Evolutionary conservation across 1,140 invertebrate species (phyloP).

Genomic region (Anadara kagoshimensis): DNA sequence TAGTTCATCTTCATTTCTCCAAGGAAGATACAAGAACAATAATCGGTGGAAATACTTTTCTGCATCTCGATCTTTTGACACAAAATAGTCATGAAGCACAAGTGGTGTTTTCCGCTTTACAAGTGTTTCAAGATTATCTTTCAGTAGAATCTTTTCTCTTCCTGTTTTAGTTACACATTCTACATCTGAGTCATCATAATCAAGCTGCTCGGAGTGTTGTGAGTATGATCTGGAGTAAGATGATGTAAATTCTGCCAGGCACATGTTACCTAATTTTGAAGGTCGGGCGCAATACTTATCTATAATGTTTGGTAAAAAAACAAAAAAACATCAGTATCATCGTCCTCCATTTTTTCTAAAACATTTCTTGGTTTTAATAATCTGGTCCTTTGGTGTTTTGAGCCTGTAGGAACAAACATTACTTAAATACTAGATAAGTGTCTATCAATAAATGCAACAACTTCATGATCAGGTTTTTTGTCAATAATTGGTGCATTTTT

Average conservation of each 20-base stretch:
- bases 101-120: too few species aligned
- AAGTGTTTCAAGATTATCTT: too few species aligned
- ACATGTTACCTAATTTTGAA: background rate
- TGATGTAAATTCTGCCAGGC: too few species aligned
- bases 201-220: background rate
- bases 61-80: background rate
- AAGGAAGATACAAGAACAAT: background rate
- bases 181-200: background rate
- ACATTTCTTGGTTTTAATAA: conserved; percentile 13
- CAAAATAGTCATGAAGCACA: background rate
- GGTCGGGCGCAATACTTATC: conserved; percentile 15
- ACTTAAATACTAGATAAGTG: conserved; percentile 21
- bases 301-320: conserved; percentile 7
- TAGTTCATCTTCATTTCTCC: background rate
- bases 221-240: background rate
- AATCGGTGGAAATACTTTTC: background rate
- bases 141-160: too few species aligned
- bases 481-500: conserved; percentile 23
- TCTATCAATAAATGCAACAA: conserved; percentile 26
- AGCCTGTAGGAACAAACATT: conserved; percentile 14
- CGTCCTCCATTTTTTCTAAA: conserved; percentile 16
- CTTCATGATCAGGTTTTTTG: conserved; percentile 19
- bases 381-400: background rate
- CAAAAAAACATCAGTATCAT: conserved; percentile 12
- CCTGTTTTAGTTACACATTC: too few species aligned